Conservation (phyloP, 2,113 vertebrate species). For the cat (Felis catus) region DNA sequence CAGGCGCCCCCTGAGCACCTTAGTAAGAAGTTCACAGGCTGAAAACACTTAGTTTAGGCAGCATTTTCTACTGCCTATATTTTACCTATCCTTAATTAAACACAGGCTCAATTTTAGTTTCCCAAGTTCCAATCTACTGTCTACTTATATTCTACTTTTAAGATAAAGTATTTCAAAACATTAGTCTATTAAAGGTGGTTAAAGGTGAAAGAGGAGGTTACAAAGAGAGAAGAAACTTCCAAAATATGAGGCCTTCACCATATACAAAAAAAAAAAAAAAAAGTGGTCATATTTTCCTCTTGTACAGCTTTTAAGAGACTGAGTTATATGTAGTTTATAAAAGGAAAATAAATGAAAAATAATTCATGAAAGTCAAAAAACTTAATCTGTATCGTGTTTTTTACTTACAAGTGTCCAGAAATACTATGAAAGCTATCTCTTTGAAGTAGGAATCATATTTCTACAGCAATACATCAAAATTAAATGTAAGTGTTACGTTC, state of each 20-base stretch:
- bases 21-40: background rate
- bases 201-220: background rate
- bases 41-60: background rate
- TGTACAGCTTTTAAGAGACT: background rate
- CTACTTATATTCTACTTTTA: background rate
- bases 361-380: background rate
- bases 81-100: background rate
- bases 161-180: background rate
- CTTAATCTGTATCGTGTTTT: background rate
- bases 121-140: background rate
- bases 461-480: background rate
- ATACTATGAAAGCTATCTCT: background rate
- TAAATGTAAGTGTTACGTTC: background rate
- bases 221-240: background rate
- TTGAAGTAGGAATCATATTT: background rate
- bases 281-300: background rate
- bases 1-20: background rate
- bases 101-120: background rate
- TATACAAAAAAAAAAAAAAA: background rate
- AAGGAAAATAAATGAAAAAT: background rate
- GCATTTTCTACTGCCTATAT: background rate
- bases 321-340: background rate
- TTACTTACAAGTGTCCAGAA: background rate
- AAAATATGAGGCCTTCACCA: background rate
- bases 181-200: background rate